Percentiles rank a stretch among this genome's conserved stretches.
These are phyloP conservation scores for Otus scops DNA, from an alignment of 2,797 vertebrate genomes.

Conservation along the genomic window DNA sequence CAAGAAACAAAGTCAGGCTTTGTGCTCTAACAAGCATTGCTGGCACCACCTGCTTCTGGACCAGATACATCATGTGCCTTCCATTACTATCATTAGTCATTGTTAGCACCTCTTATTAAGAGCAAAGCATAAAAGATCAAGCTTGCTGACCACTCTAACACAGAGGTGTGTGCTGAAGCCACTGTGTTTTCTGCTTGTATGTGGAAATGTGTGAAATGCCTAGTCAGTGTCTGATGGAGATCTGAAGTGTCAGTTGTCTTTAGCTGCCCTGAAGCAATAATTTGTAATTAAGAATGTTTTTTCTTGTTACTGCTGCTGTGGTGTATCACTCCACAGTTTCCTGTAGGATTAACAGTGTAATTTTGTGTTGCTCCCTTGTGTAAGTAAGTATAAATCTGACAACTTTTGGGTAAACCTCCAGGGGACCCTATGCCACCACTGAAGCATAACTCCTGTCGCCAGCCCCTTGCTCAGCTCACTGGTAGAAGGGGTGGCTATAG, in stretches of 20 bases:
- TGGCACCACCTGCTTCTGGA: neutral
- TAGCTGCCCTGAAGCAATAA: neutral
- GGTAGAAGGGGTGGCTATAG: neutral
- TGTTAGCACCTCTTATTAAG: neutral
- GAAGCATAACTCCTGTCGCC: neutral
- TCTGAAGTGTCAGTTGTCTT: neutral
- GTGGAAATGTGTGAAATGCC: neutral
- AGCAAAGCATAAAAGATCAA: neutral
- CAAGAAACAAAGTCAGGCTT: neutral
- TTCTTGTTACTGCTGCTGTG: neutral
- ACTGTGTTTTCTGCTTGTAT: neutral
- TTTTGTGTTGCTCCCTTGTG: neutral
- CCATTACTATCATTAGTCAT: neutral
- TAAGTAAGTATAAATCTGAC: neutral
- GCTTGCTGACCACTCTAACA: neutral
- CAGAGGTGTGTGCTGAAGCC: rapidly evolving
- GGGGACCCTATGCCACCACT: neutral
- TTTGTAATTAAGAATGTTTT: neutral
- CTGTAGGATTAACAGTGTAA: neutral
- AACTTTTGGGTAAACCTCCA: neutral
- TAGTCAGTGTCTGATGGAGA: neutral
- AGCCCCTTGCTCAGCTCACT: neutral
- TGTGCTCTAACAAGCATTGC: neutral
- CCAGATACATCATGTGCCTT: neutral
- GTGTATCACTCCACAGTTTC: rapidly evolving